Evolutionary conservation across 2,888 invertebrate species (phyloP).

Genomic region (Alitta virens): DNA sequence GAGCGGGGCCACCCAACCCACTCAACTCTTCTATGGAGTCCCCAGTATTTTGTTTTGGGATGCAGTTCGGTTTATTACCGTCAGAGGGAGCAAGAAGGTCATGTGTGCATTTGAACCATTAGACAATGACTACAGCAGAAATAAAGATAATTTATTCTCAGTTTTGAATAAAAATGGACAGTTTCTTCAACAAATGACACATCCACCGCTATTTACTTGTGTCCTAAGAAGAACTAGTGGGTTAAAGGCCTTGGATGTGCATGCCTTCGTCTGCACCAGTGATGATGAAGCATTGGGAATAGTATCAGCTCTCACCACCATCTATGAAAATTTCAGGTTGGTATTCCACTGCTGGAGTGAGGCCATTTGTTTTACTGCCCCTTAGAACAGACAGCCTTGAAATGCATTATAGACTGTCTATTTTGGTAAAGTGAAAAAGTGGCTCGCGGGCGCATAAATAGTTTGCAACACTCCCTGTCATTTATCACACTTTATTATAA

Average conservation of each 20-base stretch:
- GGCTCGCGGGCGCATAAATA: too few relatives aligned
- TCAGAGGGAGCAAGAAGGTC: constrained; percentile 55
- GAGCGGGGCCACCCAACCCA: constrained; percentile 90
- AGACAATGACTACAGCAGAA: constrained; percentile 53
- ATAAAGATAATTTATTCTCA: constrained; percentile 66
- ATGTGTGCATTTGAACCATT: constrained; percentile 68
- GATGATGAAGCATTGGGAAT: constrained; percentile 29
- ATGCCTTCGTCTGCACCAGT: constrained; percentile 91
- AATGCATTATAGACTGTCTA: too few relatives aligned
- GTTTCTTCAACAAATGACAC: constrained; percentile 83
- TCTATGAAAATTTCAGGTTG: constrained; percentile 13
- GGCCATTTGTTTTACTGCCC: too few relatives aligned
- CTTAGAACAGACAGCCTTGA: too few relatives aligned
- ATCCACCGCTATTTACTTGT: constrained; percentile 95
- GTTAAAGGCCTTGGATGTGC: constrained; percentile 97
- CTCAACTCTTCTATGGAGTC: constrained; percentile 61
- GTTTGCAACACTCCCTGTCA: too few relatives aligned
- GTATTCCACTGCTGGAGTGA: too few relatives aligned
- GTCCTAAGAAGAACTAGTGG: constrained; percentile 93
- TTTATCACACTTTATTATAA: too few relatives aligned
- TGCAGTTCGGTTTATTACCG: constrained; percentile 41
- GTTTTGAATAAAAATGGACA: constrained; percentile 96
- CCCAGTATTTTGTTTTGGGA: constrained; percentile 62
- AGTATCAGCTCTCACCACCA: constrained; percentile 19
- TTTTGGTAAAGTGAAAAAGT: too few relatives aligned